phyloP scores from a whole-genome alignment of 1,140 invertebrate genomes.

The Pseudachorutes palmiensis region DNA sequence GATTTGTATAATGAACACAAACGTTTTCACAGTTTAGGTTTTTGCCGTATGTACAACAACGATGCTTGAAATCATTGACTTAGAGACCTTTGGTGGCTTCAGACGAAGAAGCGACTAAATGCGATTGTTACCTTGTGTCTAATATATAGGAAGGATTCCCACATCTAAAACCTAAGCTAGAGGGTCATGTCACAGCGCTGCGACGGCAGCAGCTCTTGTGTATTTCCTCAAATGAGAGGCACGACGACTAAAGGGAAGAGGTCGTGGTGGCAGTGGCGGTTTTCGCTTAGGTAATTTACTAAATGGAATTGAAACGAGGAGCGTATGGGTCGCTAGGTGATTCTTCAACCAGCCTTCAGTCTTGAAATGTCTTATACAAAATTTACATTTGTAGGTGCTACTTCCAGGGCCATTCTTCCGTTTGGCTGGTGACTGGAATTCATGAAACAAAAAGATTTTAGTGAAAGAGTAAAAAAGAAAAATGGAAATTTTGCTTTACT shows the following conservation, averaged over 20 bases:
- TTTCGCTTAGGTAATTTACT: conserved; percentile 19
- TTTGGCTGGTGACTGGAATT: conserved; percentile 25
- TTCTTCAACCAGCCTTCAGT: conserved; percentile 38
- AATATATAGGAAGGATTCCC: too few relatives aligned
- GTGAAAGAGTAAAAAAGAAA: background rate
- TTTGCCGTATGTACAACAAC: background rate
- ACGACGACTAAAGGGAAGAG: conserved; percentile 10
- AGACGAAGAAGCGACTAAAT: background rate
- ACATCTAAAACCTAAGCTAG: background rate
- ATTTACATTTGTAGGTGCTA: conserved; percentile 32
- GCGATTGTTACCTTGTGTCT: too few relatives aligned
- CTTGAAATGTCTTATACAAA: conserved; percentile 37
- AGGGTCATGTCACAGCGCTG: background rate
- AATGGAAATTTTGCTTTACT: background rate
- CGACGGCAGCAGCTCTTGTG: background rate
- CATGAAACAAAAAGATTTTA: conserved; percentile 7
- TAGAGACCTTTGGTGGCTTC: conserved; percentile 2
- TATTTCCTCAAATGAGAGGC: conserved; percentile 26
- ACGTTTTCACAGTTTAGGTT: background rate
- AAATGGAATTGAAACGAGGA: conserved; percentile 35
- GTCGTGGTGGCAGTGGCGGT: conserved; percentile 27
- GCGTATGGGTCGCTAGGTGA: conserved; percentile 31
- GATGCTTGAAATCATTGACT: background rate
- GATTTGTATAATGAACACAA: conserved; percentile 11
- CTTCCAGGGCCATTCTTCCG: conserved; percentile 17